Base-by-base conservation (phyloP, 2,797 vertebrate genomes). In the Choloepus didactylus region DNA sequence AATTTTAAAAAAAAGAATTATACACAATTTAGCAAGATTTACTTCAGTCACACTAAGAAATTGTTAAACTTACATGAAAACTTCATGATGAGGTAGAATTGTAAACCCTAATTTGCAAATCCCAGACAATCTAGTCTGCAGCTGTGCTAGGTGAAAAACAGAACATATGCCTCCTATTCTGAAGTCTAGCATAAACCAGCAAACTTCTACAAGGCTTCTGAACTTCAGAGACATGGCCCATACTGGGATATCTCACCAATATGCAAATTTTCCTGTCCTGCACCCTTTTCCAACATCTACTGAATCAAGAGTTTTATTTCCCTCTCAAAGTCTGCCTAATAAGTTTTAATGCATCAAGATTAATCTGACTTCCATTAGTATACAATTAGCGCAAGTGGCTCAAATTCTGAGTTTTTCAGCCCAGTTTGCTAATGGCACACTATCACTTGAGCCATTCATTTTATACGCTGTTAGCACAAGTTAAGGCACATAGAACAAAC, bases 91-190 rank as follows among this genome's bases (percentile, higher is more conserved):
- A 89, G 14, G 56, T 72, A 89, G 87, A 89, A 86, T 19, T 70
- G 54, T 90, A 92, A 72, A 75, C 8, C 25, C 87, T 80, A 59
- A 29, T 90, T 72, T 82, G 76, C 41, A 92, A 92, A 89, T 89
- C 72, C 46, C 14, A 89, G 80, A 70, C 62, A 49, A 56, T 73
- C 56, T n/a, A 89, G 73, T 14, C 83, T 38, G 1, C 66, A 93
- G 79, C 49, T 92, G 3, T 84, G 73, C 49, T 66, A 87, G 87
- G 9, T 46, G 91, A 77, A n/a, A 82, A 72, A 23, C 66, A 9
- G 60, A 92, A 77, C 21, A 91, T 70, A 82, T 51, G 41, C 19
- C 21, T 69, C 92, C 41, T 69, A 84, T 44, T 51, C 92, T 59
- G 82, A 79, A 69, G 72, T 25, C 88, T 23, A 46, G 31, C 46